phyloP scores from a whole-genome alignment of 2,113 vertebrate genomes.

The Neodon shergylaensis region DNA sequence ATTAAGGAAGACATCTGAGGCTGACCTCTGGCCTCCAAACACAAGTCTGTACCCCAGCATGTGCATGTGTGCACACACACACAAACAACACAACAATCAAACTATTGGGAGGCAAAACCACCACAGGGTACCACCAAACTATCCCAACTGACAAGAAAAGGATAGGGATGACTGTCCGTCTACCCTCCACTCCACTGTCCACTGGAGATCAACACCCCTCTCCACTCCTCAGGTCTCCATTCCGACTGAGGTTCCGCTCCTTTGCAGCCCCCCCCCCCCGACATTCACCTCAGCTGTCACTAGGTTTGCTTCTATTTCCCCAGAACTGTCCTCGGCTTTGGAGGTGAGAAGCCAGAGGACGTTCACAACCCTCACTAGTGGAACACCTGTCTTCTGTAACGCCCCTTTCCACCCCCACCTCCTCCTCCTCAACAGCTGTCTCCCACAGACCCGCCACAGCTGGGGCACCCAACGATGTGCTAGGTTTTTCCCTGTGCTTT shows the following conservation, averaged over 20 bases:
- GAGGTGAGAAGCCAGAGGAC: background rate
- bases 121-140: background rate
- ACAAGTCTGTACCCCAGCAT: too few species aligned
- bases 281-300: background rate
- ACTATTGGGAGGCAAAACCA: background rate
- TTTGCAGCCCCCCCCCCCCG: background rate
- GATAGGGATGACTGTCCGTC: background rate
- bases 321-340: background rate
- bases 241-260: background rate
- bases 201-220: background rate
- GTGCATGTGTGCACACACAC: background rate
- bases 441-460: background rate
- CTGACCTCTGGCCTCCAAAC: background rate
- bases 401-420: background rate
- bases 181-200: too few species aligned
- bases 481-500: conserved; percentile 37
- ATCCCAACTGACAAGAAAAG: background rate
- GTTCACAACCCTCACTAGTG: background rate
- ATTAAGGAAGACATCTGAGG: background rate
- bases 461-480: background rate
- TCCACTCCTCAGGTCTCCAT: background rate
- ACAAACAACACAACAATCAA: background rate
- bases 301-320: background rate
- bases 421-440: background rate
- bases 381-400: background rate